Evolutionary conservation across 2,113 vertebrate species (phyloP).

Genomic region (Symphodus melops): DNA sequence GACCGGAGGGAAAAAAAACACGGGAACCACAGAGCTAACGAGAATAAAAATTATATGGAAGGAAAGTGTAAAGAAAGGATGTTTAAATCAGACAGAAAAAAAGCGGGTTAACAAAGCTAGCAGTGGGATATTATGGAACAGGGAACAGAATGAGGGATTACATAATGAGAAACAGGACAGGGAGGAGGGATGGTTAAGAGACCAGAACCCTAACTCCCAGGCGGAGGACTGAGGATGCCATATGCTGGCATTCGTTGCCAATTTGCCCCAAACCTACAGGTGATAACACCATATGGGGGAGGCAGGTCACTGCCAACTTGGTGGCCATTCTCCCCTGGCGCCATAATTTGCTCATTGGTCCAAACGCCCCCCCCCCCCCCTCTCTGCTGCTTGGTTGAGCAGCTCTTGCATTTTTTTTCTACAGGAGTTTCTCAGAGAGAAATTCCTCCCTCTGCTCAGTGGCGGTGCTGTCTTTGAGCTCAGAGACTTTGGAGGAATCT

Average conservation of each 20-base stretch:
- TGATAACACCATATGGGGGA: constrained; percentile 82
- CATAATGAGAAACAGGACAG: constrained; percentile 38
- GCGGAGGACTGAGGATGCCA: constrained; percentile 65
- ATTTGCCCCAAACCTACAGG: constrained; percentile 78
- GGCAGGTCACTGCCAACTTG: constrained; percentile 66
- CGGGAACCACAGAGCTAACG: constrained; percentile 20
- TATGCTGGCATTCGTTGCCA: constrained; percentile 79
- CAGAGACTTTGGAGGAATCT: constrained; percentile 34
- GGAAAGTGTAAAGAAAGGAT: constrained; percentile 12
- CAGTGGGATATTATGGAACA: constrained; percentile 21
- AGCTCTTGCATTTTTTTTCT: constrained; percentile 1
- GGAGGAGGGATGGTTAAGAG: constrained; percentile 18
- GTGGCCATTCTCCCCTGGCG: constrained; percentile 47
- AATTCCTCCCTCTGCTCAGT: constrained; percentile 2
- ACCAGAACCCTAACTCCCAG: constrained; percentile 54
- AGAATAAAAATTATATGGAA: constrained; percentile 29
- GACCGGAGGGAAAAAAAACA: constrained; percentile 31
- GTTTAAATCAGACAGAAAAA: constrained; percentile 18
- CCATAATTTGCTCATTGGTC: constrained; percentile 38
- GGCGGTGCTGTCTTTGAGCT: constrained; percentile 19
- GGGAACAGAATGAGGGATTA: constrained; percentile 22
- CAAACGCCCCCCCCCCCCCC: constrained; percentile 49
- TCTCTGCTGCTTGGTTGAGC: constrained; percentile 17
- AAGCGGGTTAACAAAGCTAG: constrained; percentile 30
- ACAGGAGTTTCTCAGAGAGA: constrained; percentile 12